Conservation (phyloP, 2,888 invertebrate genomes). For the Gymnosoma rotundatum region DNA sequence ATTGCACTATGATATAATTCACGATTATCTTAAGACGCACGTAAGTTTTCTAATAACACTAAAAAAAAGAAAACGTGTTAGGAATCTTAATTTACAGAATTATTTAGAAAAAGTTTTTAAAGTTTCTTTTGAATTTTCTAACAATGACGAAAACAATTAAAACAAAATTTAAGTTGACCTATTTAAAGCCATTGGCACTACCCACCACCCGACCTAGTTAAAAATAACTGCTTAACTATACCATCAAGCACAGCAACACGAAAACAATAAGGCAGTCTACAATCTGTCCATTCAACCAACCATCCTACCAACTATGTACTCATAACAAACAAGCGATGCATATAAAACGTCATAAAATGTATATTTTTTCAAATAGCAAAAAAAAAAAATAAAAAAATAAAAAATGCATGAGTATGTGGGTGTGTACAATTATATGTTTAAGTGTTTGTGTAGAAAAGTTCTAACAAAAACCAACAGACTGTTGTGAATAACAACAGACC, state of each 20-base stretch:
- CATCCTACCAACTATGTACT: background rate
- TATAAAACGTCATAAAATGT: slow-evolving; percentile 45
- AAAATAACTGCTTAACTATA: background rate
- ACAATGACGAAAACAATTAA: background rate
- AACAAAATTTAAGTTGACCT: slow-evolving; percentile 56
- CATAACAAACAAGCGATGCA: slow-evolving; percentile 53
- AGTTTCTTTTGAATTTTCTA: background rate
- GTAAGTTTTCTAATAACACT: too few relatives aligned
- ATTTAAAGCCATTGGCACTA: slow-evolving; percentile 11
- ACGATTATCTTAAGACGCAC: too few relatives aligned
- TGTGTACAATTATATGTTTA: background rate
- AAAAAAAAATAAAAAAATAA: too few relatives aligned
- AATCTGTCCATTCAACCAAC: too few relatives aligned
- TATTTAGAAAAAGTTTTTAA: background rate
- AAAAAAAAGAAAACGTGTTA: too few relatives aligned
- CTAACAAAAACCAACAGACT: slow-evolving; percentile 59
- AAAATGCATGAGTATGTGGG: background rate
- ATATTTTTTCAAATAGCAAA: slow-evolving; percentile 1
- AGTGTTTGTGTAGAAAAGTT: slow-evolving; percentile 17
- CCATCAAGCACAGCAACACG: background rate
- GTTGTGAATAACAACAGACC: slow-evolving; percentile 55
- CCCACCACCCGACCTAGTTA: background rate
- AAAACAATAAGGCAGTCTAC: background rate
- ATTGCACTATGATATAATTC: too few relatives aligned
- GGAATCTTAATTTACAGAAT: too few relatives aligned